Base-by-base conservation (phyloP, 30 jellyfish, hydroid and myxozoan genomes). In the Sanderia malayensis region DNA sequence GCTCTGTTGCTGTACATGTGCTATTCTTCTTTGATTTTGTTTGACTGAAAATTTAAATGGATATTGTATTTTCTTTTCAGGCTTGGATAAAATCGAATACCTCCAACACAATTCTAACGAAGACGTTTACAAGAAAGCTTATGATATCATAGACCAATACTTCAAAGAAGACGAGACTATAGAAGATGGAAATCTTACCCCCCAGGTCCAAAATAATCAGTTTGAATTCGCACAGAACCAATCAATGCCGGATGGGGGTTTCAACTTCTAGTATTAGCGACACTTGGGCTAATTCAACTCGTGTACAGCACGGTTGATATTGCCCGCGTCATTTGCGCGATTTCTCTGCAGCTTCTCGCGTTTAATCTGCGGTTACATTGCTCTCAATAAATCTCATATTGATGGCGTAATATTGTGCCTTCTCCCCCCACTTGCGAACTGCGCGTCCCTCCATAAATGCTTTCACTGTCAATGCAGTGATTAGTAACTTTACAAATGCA, bases 41-140 rank as follows among this genome's bases (percentile, higher is more conserved):
- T 9, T 28, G 66, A 34, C 26, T 33, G 10, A 41, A 17, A 15
- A 18, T 33, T 31, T 37, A 22, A 37, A 31, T 1, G n/a, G 2
- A 0, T 45, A 19, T 1, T n/a, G 1, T 44, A 49, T 67, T 17
- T 64, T 61, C 60, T 13, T 55, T 71, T 31, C 31, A 90, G 98
- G 98, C 10, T 41, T 90, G 64, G 98, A 90, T 61, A 90, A 90
- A 49, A 80, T 90, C 71, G 98, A 90, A 53, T 71, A 71, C 46
- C 77, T 90, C 67, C 98, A 83, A 45, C 98, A 90, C 13, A 96
- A 90, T 68, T 72, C 79, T 55, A 90, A 76, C 49, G 96, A 83
- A 66, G 98, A 90, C 21, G 76, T 90, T 34, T 90, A 83, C 81
- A 70, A 84, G 26, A 90, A 83, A 44, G 95, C 98, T 1, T 81